Evolutionary conservation across 2,888 invertebrate genomes (phyloP).

Genomic region (Cephus runcator): DNA sequence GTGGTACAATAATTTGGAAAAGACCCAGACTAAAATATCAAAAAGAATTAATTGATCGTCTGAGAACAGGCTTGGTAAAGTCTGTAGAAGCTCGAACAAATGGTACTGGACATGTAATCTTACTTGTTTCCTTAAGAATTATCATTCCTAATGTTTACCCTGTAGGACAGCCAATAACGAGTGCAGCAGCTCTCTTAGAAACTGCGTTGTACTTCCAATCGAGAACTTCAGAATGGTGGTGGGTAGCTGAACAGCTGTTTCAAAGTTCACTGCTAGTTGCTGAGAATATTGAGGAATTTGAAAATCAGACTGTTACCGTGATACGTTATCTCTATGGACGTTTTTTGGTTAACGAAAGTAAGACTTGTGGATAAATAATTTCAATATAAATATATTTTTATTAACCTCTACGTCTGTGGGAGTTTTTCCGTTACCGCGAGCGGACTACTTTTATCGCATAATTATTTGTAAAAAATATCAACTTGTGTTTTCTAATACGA

Average conservation of each 20-base stretch:
- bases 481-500: not conserved
- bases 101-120: conserved; percentile 48
- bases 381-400: not conserved
- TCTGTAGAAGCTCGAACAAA: conserved; percentile 64
- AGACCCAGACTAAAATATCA: conserved; percentile 53
- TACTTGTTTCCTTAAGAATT: not conserved
- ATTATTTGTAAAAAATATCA: no score
- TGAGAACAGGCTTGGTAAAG: conserved; percentile 57
- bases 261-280: conserved; percentile 33
- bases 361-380: not conserved
- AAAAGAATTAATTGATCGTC: conserved; percentile 54
- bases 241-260: conserved; percentile 49
- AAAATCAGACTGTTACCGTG: conserved; percentile 29
- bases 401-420: not conserved
- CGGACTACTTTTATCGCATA: no score
- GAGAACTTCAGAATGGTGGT: conserved; percentile 48
- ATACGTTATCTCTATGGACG: conserved; percentile 48
- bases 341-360: conserved; percentile 47
- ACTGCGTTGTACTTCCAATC: conserved; percentile 42
- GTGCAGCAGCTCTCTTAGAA: conserved; percentile 30
- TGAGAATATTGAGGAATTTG: conserved; percentile 25
- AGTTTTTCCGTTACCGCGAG: not conserved
- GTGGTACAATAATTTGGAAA: conserved; percentile 66
- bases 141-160: conserved; percentile 10
- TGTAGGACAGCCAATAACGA: conserved; percentile 20